phyloP scores from a whole-genome alignment of 2,797 vertebrate genomes.

The Sylvilagus floridanus region DNA sequence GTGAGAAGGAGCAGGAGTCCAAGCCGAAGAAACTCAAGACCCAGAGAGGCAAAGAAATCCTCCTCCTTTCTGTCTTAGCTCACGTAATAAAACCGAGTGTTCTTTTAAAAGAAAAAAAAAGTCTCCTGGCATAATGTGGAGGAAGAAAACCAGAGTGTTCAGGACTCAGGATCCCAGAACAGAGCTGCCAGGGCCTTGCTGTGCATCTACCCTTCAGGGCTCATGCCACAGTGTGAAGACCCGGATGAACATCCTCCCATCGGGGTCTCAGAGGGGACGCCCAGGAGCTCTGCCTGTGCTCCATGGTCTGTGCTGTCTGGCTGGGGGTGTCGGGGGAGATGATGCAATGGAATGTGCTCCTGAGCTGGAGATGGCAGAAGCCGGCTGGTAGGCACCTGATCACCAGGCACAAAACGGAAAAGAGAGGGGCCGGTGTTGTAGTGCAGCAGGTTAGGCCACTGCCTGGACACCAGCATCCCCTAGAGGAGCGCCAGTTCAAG shows the following conservation, averaged over 20 bases:
- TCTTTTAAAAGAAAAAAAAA: background rate
- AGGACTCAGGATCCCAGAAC: background rate
- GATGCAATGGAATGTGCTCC: background rate
- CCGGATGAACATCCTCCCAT: background rate
- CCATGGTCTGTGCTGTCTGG: background rate
- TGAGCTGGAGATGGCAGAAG: background rate
- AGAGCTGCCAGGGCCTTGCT: background rate
- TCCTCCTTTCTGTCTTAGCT: background rate
- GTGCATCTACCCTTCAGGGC: background rate
- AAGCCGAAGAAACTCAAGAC: too few species aligned
- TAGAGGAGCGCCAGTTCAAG: too few species aligned
- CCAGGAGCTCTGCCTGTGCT: background rate
- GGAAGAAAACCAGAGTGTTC: background rate
- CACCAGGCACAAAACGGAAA: background rate
- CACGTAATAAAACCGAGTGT: background rate
- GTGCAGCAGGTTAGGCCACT: too few species aligned
- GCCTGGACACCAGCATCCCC: too few species aligned
- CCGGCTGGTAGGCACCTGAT: background rate
- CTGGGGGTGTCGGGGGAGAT: background rate
- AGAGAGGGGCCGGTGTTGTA: too few species aligned
- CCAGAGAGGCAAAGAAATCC: background rate
- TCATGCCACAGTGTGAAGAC: background rate
- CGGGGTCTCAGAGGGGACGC: background rate
- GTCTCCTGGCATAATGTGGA: background rate
- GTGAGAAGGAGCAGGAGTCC: too few species aligned